Conservation (phyloP, 2,888 invertebrate genomes). For the Uloborus plumipes region DNA sequence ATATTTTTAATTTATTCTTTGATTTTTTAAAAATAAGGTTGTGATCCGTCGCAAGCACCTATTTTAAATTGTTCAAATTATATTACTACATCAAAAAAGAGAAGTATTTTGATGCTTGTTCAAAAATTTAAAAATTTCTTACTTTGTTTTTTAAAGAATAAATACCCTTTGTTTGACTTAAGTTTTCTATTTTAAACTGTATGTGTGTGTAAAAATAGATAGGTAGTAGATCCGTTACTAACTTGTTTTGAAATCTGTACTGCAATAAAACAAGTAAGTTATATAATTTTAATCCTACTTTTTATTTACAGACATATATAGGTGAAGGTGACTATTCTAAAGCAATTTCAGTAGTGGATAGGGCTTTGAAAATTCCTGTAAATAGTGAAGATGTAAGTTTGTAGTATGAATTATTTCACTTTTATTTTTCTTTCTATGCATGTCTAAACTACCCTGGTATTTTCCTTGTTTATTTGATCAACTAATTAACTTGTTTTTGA, state of each 20-base stretch:
- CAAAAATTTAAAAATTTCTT: no score
- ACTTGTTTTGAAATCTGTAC: neutral
- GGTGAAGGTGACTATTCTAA: conserved; percentile 72
- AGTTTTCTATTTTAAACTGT: neutral
- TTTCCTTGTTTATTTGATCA: no score
- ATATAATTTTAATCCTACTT: neutral
- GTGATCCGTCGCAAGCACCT: no score
- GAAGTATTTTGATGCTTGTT: no score
- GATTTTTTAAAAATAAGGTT: no score
- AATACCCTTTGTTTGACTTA: neutral
- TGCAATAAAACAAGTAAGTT: neutral
- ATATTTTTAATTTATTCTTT: no score
- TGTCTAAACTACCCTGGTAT: no score
- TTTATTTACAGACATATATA: conserved; percentile 57
- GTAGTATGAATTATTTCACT: no score
- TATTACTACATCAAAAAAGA: no score
- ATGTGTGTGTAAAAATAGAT: neutral
- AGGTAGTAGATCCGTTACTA: neutral
- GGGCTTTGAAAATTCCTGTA: conserved; percentile 68
- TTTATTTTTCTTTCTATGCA: no score
- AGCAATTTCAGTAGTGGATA: conserved; percentile 74
- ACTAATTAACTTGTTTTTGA: no score
- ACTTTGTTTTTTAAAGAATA: neutral
- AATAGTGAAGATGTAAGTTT: conserved; percentile 61
- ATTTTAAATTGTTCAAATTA: no score